These are phyloP conservation scores for Rhombomys opimus DNA, from an alignment of 2,113 vertebrate genomes.

Conservation along the genomic window DNA sequence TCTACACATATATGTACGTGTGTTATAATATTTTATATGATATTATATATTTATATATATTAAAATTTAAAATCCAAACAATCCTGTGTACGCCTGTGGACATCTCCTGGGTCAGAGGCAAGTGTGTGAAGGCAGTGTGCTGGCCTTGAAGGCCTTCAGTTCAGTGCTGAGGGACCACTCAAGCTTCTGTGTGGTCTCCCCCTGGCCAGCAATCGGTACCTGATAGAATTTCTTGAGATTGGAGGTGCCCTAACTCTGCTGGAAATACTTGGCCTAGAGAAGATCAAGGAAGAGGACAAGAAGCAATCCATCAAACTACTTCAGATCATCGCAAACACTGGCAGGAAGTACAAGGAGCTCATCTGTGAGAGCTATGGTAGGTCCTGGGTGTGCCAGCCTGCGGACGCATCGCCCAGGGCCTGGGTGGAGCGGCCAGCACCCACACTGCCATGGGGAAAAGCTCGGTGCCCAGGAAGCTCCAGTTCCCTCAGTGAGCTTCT, in stretches of 20 bases:
- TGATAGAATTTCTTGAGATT: constrained; percentile 91
- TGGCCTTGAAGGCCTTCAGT: neutral
- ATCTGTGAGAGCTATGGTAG: constrained; percentile 92
- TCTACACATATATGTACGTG: neutral
- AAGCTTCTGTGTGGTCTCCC: constrained; percentile 47
- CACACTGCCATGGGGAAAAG: neutral
- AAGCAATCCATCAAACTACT: constrained; percentile 89
- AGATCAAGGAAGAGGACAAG: constrained; percentile 88
- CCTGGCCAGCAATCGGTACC: constrained; percentile 87
- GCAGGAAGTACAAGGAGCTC: constrained; percentile 92
- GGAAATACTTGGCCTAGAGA: constrained; percentile 89
- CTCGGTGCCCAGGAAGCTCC: neutral
- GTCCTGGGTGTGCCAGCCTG: fast-evolving
- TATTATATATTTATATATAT: neutral
- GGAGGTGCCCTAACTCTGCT: constrained; percentile 90
- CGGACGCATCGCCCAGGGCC: neutral
- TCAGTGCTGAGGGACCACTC: neutral
- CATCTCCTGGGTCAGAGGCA: neutral
- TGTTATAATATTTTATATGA: neutral
- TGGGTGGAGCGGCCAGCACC: neutral
- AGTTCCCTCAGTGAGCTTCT: neutral
- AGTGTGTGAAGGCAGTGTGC: neutral
- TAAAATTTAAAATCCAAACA: neutral
- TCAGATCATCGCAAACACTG: constrained; percentile 85
- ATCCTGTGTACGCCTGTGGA: neutral